phyloP scores from a whole-genome alignment of 53 echinoderm and acorn worm genomes.

The Astropecten irregularis region DNA sequence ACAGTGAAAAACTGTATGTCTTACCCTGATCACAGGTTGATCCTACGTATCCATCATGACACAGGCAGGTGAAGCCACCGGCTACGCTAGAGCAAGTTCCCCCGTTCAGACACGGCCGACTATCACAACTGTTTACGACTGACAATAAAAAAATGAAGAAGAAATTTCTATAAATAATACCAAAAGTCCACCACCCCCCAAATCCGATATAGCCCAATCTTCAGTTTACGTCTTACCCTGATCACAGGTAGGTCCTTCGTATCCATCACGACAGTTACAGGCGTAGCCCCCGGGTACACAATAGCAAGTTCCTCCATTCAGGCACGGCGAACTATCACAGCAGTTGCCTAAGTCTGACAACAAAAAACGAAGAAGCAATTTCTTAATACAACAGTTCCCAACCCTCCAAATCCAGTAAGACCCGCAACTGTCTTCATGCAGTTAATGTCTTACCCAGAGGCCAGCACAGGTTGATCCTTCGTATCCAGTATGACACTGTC shows the following conservation, averaged over 20 bases:
- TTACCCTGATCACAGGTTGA: background rate
- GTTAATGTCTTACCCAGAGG: too few relatives aligned
- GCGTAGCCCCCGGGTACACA: background rate
- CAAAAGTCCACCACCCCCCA: background rate
- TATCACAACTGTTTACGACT: background rate
- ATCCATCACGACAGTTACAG: background rate
- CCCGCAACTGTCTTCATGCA: too few relatives aligned
- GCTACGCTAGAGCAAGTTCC: background rate
- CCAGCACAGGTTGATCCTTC: too few relatives aligned
- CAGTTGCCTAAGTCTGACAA: too few relatives aligned
- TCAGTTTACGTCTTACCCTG: background rate
- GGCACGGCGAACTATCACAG: conserved; percentile 21
- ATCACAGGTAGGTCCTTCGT: background rate
- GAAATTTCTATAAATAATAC: background rate
- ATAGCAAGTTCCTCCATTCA: background rate
- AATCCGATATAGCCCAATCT: background rate
- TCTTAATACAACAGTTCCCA: too few relatives aligned
- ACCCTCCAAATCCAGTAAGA: background rate
- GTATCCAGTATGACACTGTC: too few relatives aligned
- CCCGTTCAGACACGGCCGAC: background rate
- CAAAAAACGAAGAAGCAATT: too few relatives aligned
- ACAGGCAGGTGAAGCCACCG: background rate
- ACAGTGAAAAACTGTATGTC: too few relatives aligned
- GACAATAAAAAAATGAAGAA: background rate
- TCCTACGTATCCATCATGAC: background rate